Evolutionary conservation across 1,140 invertebrate genomes (phyloP), one percentile per base, ranked within the genome.

Genomic region (Metopolophium dirhodum): DNA sequence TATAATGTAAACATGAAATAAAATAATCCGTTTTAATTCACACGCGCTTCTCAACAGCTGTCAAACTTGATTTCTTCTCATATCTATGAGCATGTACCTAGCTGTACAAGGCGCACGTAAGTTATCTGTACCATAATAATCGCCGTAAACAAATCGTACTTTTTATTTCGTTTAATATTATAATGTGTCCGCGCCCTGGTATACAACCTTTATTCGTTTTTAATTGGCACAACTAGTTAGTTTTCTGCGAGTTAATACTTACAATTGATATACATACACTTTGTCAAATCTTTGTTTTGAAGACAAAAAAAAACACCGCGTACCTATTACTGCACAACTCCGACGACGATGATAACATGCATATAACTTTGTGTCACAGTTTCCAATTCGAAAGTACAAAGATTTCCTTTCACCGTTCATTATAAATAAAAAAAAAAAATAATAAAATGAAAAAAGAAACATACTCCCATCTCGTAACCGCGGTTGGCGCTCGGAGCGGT

Each of bases 361-460:
- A 23, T 51, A 23, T 54, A n/a, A 90, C 89, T 90, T 68, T 90
- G 51, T 61, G 54, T 68, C 89, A 45, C 57, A 68, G 57, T 90
- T 90, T 90, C 37, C 89, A 68, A 90, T 90, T 90, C 54, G 89
- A 90, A 90, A 90, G 89, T 90, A 45, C 89, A 68, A 68, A 22
- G 26, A 68, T 90, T 90, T 90, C 89, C 89, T 90, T 90, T 90
- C 89, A 90, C 89, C 54, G 11, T 90, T 45, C 57, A n/a, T 68
- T 45, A 90, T 26, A n/a, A 61, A 89, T n/a, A 89, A 51, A 54
- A 88, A 88, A 35, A 35, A 88, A 22, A 7, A 14, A 54, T 8
- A 51, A 88, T 35, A 37, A 47, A 54, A 77, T n/a, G 30, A 88
- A 51, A n/a, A 88, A 51, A 51, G 30, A 35, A 51, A 51, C 35